Evolutionary conservation across 2,888 invertebrate genomes (phyloP), one percentile per base, ranked within the genome.

Genomic region (Geotrupes spiniger): DNA sequence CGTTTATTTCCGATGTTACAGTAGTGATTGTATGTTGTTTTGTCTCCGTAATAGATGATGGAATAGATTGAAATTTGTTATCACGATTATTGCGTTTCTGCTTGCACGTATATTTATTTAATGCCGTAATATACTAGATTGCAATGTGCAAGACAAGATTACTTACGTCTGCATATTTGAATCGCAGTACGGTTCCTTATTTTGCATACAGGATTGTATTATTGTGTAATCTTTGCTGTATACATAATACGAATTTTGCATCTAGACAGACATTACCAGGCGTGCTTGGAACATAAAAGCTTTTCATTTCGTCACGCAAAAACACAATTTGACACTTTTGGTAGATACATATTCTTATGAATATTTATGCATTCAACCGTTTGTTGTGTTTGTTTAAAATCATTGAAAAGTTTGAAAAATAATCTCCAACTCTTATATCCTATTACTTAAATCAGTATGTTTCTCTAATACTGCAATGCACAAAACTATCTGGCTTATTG

Each of bases 81-180:
- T 33, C 33, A 12, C 33, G 14, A 33, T 33, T 33, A 33, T 33
- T 15, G 14, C 15, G 15, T 15, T 33, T 15, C 33, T 14, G 9
- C 33, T 8, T 33, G 6, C 15, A 33, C 4, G 33, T 33, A 33
- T 11, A 33, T 33, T 33, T 33, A 33, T 33, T 15, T 33, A 33
- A 15, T 14, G 33, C 33, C 14, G 33, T 33, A 33, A 33, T 33
- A 33, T 15, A 33, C 14, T 15, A 33, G 33, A 33, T 33, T 14
- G 33, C 33, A 33, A 15, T 15, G 12, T 33, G 11, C 33, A 33
- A 33, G 33, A 33, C 33, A 33, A 33, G 33, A 33, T 33, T 33
- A 33, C 33, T 33, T 33, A 33, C 33, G 33, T 33, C 33, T 33
- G 33, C 33, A 33, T 33, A 33, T 33, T 33, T 33, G 33, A 33